A percentile compares a stretch with the other conserved stretches of the same genome.
These are phyloP conservation scores for Pygoscelis antarcticus DNA, from an alignment of 2,113 vertebrate genomes.

Conservation along the genomic window DNA sequence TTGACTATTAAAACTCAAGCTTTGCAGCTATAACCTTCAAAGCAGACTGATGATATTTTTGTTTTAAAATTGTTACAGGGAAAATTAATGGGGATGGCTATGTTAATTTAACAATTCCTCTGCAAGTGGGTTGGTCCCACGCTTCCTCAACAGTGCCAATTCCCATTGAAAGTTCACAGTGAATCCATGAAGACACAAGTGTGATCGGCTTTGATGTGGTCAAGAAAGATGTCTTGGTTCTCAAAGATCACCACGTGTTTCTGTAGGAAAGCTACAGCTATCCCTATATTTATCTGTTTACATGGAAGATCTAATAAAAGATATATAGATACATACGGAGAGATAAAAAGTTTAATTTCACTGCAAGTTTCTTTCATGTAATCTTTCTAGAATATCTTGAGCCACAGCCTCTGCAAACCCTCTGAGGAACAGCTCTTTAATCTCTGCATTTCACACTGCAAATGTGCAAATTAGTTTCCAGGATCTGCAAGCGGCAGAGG, in stretches of 20 bases:
- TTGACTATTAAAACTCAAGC: background rate
- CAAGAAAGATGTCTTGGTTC: background rate
- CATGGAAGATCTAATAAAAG: background rate
- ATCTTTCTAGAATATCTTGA: background rate
- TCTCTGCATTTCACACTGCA: background rate
- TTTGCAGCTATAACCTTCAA: background rate
- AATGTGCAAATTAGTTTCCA: background rate
- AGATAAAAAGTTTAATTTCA: background rate
- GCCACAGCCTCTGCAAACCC: background rate
- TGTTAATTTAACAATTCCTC: background rate
- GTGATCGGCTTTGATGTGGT: accelerated
- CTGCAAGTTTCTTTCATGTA: background rate
- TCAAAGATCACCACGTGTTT: background rate
- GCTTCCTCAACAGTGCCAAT: no score
- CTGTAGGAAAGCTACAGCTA: background rate
- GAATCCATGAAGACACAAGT: background rate
- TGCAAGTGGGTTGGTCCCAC: background rate
- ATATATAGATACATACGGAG: background rate
- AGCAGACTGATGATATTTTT: background rate
- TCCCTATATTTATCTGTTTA: background rate
- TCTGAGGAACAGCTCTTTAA: background rate
- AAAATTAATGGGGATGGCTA: background rate
- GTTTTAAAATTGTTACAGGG: background rate
- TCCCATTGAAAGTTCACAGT: background rate
- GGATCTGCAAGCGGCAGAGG: background rate